Conservation (phyloP, 2,797 vertebrate species). For the Pteronotus mesoamericanus region DNA sequence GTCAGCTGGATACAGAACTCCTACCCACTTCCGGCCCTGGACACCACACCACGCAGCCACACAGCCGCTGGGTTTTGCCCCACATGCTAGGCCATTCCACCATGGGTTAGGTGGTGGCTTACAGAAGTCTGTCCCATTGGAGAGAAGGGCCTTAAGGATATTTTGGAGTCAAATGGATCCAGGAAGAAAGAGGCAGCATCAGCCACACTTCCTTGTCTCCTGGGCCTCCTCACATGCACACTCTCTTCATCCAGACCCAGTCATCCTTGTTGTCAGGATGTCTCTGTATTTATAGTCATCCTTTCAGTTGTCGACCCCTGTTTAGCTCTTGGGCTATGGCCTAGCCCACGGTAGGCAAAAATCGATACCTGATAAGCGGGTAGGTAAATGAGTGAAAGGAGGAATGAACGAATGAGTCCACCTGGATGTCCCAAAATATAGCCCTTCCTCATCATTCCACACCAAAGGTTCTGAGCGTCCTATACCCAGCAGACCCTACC, state of each 20-base stretch:
- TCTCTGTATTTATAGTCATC: background rate
- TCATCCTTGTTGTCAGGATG: background rate
- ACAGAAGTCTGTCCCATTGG: background rate
- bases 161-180: background rate
- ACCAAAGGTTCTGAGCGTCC: background rate
- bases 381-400: background rate
- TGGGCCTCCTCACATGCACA: background rate
- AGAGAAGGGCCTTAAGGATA: background rate
- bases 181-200: background rate
- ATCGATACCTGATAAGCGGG: background rate
- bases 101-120: background rate
- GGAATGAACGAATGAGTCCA: background rate
- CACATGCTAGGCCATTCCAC: background rate
- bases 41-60: background rate
- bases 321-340: background rate
- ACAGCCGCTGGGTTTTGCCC: background rate
- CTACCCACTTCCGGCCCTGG: background rate
- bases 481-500: background rate
- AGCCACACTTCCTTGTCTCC: background rate
- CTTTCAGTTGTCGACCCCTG: background rate
- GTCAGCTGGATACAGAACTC: conserved; percentile 23
- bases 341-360: background rate
- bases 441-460: background rate
- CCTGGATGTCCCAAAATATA: background rate
- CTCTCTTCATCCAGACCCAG: background rate